These are phyloP conservation scores for Contarinia nasturtii DNA, from an alignment of 1,140 invertebrate species.

Conservation along the genomic window DNA sequence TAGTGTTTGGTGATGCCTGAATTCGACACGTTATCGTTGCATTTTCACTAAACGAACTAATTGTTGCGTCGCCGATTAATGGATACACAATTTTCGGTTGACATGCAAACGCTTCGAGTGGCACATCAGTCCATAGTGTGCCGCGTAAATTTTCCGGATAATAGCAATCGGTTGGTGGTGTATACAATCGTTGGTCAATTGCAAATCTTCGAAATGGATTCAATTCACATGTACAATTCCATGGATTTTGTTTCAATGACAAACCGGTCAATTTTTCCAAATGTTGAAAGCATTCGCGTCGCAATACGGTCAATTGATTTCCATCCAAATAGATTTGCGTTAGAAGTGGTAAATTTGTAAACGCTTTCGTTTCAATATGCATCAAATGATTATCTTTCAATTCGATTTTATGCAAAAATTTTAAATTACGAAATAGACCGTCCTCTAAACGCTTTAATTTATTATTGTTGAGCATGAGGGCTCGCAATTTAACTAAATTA, in stretches of 20 bases:
- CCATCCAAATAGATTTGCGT: conserved; percentile 43
- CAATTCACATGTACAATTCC: conserved; percentile 72
- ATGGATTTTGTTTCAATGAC: conserved; percentile 60
- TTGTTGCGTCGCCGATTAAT: conserved; percentile 26
- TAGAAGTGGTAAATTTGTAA: conserved; percentile 43
- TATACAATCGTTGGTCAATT: conserved; percentile 39
- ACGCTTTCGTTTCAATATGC: conserved; percentile 45
- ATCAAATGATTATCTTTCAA: conserved; percentile 50
- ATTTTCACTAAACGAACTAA: conserved; percentile 32
- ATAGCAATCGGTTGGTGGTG: conserved; percentile 42
- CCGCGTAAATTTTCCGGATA: conserved; percentile 42
- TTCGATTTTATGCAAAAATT: conserved; percentile 51
- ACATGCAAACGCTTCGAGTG: conserved; percentile 61
- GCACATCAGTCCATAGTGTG: conserved; percentile 46
- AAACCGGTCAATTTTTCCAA: conserved; percentile 45
- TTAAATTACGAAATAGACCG: conserved; percentile 52
- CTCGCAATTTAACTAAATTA: conserved; percentile 43
- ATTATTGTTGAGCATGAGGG: conserved; percentile 50
- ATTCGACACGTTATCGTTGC: conserved; percentile 58
- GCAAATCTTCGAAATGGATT: conserved; percentile 57
- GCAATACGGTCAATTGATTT: conserved; percentile 48
- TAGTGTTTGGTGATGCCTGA: conserved; percentile 48
- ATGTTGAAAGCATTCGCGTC: conserved; percentile 31
- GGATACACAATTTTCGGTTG: conserved; percentile 46
- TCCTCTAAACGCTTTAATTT: conserved; percentile 42